A percentile compares a stretch with the other conserved stretches of the same genome.
phyloP scores from a whole-genome alignment of 2,113 vertebrate genomes.

The Notechis scutatus region DNA sequence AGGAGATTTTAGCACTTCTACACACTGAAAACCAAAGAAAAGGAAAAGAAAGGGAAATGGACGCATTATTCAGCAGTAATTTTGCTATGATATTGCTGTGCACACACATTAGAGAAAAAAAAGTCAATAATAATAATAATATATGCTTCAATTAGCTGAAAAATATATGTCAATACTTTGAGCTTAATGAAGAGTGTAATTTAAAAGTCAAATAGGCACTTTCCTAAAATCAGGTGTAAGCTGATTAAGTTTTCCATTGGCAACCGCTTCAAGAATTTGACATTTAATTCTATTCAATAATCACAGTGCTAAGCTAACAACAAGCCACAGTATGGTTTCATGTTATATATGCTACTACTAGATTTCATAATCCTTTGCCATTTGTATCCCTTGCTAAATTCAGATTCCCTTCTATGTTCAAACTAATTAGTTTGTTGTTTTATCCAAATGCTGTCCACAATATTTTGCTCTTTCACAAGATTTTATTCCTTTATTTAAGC shows the following conservation, averaged over 20 bases:
- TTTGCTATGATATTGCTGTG: neutral
- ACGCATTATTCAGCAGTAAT: neutral
- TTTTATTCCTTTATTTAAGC: neutral
- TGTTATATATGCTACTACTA: neutral
- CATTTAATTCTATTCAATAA: neutral
- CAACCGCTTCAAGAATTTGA: neutral
- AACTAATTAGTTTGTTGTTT: neutral
- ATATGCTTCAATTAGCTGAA: neutral
- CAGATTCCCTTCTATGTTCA: neutral
- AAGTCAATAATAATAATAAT: neutral
- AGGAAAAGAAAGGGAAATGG: slow-evolving; percentile 8
- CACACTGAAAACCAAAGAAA: neutral
- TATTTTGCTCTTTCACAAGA: neutral
- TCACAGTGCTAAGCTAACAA: neutral
- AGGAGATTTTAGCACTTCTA: slow-evolving; percentile 22
- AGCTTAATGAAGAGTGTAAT: slow-evolving; percentile 30
- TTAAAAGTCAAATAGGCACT: slow-evolving; percentile 11
- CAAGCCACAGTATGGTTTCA: neutral
- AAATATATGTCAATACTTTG: neutral
- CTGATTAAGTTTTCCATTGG: neutral
- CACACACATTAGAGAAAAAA: neutral
- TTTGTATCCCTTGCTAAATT: neutral
- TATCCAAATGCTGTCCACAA: neutral
- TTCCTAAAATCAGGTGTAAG: neutral
- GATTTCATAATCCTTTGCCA: neutral